Conservation (phyloP, 2,113 vertebrate genomes). For the Orientallactaga bullata region DNA sequence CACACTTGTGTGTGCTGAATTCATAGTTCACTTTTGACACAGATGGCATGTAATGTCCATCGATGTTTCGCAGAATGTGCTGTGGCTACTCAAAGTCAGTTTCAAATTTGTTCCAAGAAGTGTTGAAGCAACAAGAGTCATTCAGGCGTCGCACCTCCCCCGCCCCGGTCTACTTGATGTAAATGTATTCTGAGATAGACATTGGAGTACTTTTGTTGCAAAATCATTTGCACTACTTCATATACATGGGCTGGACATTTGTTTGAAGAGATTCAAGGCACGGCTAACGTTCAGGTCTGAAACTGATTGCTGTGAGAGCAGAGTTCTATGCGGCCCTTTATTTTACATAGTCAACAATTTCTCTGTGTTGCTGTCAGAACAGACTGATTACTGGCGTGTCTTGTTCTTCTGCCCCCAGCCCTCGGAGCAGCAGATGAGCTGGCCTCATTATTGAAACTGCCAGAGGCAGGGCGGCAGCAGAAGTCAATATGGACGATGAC, state of each 20-base stretch:
- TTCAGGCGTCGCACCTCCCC: fast-evolving
- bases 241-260: fast-evolving
- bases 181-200: not conserved
- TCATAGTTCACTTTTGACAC: not conserved
- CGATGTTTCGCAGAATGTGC: not conserved
- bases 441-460: not conserved
- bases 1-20: not conserved
- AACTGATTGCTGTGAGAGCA: not conserved
- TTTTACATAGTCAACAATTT: not conserved
- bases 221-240: not conserved
- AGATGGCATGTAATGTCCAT: not conserved
- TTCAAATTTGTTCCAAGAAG: not conserved
- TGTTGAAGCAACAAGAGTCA: not conserved
- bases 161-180: not conserved
- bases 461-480: not conserved
- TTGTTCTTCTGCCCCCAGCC: not conserved
- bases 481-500: not conserved
- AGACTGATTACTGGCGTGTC: not conserved
- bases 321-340: fast-evolving
- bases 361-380: not conserved
- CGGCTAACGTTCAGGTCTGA: not conserved
- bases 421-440: not conserved
- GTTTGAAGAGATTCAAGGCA: not conserved
- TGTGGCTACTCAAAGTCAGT: not conserved
- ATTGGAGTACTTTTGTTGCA: not conserved